Evolutionary conservation across 1,140 invertebrate species (phyloP), one percentile per base, ranked within the genome.

Genomic region (Diorhabda carinulata): DNA sequence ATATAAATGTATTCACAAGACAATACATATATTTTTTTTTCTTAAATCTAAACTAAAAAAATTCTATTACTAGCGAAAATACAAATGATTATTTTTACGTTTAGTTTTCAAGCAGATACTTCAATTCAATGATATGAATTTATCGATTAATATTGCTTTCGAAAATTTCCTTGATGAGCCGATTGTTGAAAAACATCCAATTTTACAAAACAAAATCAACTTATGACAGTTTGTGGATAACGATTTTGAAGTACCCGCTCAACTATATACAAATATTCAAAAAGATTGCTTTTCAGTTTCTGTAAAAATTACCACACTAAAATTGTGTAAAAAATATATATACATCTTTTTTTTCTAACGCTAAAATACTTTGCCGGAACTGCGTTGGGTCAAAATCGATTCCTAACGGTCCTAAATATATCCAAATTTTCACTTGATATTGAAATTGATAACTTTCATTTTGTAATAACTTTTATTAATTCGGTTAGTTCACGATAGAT

Each of bases 1-100:
- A 78, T 80, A 80, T 80, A 78, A 79, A 80, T 80, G 78, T 80
- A 80, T 80, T 80, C 78, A 79, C 79, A 80, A 77, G 79, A 80
- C 79, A 76, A 73, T 78, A 79, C 78, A 79, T 74, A 74, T 77
- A 79, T 72, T 73, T 75, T 74, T 74, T 75, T 74, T 57, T 70
- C 68, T 70, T 79, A 76, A 76, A 76, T 69, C 60, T 74, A 75
- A 78, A 79, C 77, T 70, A 74, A 76, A 74, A 76, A 76, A 76
- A 67, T 52, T 76, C 72, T 74, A 76, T 70, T 72, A 71, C 73
- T 76, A 76, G 57, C 42, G 72, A 70, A 73, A 76, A 71, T 74
- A 74, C 72, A 76, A 74, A 76, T 72, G 68, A 73, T 73, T 72
- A 64, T 69, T 73, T 58, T 52, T 52, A 66, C 63, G 61, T 64